Conservation (phyloP, 2,797 vertebrate genomes). For the Amblyraja radiata region DNA sequence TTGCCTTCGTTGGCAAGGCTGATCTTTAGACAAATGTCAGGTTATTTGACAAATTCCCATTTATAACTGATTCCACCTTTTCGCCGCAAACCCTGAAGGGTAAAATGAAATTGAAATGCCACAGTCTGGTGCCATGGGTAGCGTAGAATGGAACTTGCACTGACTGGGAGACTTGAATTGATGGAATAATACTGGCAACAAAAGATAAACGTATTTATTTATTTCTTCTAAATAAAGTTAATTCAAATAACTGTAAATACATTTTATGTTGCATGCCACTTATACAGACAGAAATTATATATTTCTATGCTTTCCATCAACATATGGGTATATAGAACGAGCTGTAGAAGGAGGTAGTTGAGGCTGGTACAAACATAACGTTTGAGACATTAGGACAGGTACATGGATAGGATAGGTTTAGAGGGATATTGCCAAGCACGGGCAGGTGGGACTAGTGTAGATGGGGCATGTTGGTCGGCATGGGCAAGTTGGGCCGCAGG, state of each 20-base stretch:
- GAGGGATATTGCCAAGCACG: too few relatives aligned
- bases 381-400: too few relatives aligned
- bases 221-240: not conserved
- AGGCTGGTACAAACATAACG: too few relatives aligned
- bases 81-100: too few relatives aligned
- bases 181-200: not conserved
- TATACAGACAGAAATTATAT: not conserved
- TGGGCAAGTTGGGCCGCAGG: too few relatives aligned
- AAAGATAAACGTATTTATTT: not conserved
- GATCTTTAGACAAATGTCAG: conserved; percentile 33
- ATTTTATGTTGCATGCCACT: not conserved
- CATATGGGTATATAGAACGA: too few relatives aligned
- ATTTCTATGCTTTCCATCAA: not conserved
- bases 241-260: not conserved
- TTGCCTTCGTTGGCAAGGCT: not conserved
- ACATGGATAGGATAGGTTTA: too few relatives aligned
- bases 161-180: not conserved
- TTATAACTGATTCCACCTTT: conserved; percentile 21
- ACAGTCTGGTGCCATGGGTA: conserved; percentile 1
- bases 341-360: not conserved
- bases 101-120: conserved; percentile 26
- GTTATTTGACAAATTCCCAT: conserved; percentile 25
- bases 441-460: too few relatives aligned
- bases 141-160: not conserved
- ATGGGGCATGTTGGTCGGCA: too few relatives aligned